These are phyloP conservation scores for Balanococcus diminutus DNA, from an alignment of 2,888 invertebrate species.

Conservation along the genomic window DNA sequence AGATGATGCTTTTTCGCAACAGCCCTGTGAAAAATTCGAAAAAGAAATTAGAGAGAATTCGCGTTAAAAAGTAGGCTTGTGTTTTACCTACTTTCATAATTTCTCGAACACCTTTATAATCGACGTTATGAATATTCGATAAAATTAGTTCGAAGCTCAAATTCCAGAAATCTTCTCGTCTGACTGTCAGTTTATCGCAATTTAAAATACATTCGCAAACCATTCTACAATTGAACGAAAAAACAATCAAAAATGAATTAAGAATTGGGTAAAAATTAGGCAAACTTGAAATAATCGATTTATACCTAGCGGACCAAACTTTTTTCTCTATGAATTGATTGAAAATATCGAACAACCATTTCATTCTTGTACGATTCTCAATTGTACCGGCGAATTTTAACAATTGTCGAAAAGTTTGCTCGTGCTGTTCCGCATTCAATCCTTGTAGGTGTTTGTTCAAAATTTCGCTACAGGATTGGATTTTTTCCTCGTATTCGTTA, in stretches of 20 bases:
- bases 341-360: constrained; percentile 45
- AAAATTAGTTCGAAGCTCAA: constrained; percentile 83
- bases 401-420: constrained; percentile 45
- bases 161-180: constrained; percentile 87
- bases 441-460: constrained; percentile 41
- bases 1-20: constrained; percentile 84
- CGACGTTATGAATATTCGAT: constrained; percentile 86
- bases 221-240: constrained; percentile 67
- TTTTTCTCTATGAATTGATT: constrained; percentile 49
- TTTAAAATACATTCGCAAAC: constrained; percentile 86
- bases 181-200: constrained; percentile 81
- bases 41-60: background rate
- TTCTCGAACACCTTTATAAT: constrained; percentile 93
- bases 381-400: constrained; percentile 49
- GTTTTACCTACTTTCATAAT: constrained; percentile 77
- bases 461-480: constrained; percentile 62
- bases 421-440: constrained; percentile 30
- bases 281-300: background rate
- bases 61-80: no score
- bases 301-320: constrained; percentile 38
- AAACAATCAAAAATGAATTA: background rate
- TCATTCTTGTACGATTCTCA: constrained; percentile 45
- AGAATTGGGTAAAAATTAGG: background rate
- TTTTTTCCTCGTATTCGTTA: constrained; percentile 25
- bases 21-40: constrained; percentile 68